Evolutionary conservation across 1,140 invertebrate species (phyloP).

Genomic region (Saccostrea cuccullata): DNA sequence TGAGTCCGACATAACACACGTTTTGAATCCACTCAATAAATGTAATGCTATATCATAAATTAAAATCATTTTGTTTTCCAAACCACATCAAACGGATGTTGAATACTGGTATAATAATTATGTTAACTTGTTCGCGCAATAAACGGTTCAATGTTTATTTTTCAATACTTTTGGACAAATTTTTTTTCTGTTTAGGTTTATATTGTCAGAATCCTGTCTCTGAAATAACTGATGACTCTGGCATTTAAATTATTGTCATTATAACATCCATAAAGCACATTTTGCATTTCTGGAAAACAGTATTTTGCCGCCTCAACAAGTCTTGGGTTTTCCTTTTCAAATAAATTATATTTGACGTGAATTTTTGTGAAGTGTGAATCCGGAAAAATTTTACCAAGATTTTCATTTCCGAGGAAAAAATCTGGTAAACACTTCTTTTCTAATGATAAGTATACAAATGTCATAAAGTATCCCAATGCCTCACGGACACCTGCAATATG

Average conservation of each 20-base stretch:
- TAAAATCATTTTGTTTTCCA: no score
- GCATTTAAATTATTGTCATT: background rate
- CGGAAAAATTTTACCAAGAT: conserved; percentile 1
- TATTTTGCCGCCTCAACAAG: background rate
- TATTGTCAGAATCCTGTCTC: background rate
- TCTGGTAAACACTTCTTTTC: background rate
- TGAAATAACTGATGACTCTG: background rate
- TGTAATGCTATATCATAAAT: no score
- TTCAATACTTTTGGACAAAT: no score
- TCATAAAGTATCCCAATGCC: background rate
- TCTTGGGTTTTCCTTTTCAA: background rate
- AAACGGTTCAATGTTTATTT: no score
- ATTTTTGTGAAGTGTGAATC: conserved; percentile 1
- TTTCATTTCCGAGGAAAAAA: conserved; percentile 21
- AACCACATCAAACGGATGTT: no score
- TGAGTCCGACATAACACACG: no score
- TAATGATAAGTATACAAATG: background rate
- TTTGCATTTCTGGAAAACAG: background rate
- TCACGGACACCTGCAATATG: background rate
- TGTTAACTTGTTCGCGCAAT: no score
- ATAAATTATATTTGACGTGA: background rate
- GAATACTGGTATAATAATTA: no score
- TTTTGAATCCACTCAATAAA: no score
- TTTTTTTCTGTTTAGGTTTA: background rate
- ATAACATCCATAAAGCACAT: background rate